Evolutionary conservation across 2,113 vertebrate species (phyloP), one percentile per base, ranked within the genome.

Genomic region (Mus spicilegus): DNA sequence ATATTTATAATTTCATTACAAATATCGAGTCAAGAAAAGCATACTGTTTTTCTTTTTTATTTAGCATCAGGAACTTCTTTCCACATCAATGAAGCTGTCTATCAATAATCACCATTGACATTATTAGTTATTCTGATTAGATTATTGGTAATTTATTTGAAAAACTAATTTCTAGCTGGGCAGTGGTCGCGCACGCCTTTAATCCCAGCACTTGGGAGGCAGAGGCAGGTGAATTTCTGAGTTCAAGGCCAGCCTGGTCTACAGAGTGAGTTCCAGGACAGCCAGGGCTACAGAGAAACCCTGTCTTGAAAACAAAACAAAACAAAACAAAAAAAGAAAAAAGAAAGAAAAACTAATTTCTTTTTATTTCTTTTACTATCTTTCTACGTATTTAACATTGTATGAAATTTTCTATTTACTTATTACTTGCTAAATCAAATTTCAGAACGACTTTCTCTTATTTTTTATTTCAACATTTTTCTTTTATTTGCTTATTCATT

Each of bases 11-110:
- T 63, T 63, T 7, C 61, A 63, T 22, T 63, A 63, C 61, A 63
- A 63, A 24, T 63, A 63, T 63, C 1, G 61, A 24, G 8, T 7
- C 61, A 63, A 24, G 49, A 49, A 49, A 49, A 49, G 49, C 49
- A 49, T 8, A 24, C 22, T 63, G 22, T 22, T 61, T 84, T 7
- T 14, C 36, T 24, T 75, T 58, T 91, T 89, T 67, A 63, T 17
- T 95, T 95, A 89, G 33, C n/a, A 72, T 93, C 14, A 67, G 67
- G 36, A 88, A 91, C 30, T 80, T 82, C 73, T 91, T 94, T 94
- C 19, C 46, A 22, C 78, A 7, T 91, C 33, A 46, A 2, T 92
- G 92, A 92, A 92, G 42, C 82, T 93, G n/a, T 94, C 11, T 69
- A 33, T 78, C 49, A 51, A 5, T 33, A 26, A 78, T 78, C 14